Percentiles rank a stretch among this genome's conserved stretches.
phyloP scores from a whole-genome alignment of 37 sponge, comb jelly and placozoan species.

The Hexactinellida sp. region DNA sequence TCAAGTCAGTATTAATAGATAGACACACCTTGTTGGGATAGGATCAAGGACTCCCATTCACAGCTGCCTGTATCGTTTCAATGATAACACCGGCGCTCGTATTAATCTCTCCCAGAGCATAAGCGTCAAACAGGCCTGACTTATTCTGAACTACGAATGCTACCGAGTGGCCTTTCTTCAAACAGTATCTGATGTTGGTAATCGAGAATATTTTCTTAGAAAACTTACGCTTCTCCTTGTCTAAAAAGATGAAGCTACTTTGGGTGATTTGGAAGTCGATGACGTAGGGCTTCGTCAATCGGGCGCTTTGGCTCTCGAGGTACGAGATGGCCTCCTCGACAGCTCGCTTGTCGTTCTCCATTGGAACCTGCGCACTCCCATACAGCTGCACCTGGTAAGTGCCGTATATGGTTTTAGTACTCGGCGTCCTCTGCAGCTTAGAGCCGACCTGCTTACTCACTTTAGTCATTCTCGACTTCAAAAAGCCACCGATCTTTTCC shows the following conservation, averaged over 20 bases:
- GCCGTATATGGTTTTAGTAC: neutral
- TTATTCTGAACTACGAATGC: neutral
- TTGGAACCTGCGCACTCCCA: neutral
- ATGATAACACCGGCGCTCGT: neutral
- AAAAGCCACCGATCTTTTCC: neutral
- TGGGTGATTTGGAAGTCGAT: constrained; percentile 1
- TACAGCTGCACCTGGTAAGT: neutral
- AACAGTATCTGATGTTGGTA: neutral
- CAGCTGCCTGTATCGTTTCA: neutral
- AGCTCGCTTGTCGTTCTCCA: neutral
- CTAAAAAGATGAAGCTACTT: neutral
- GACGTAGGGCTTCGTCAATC: neutral
- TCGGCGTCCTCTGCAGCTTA: neutral
- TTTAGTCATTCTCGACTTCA: neutral
- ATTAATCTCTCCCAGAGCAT: neutral
- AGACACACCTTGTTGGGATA: neutral
- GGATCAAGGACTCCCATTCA: neutral
- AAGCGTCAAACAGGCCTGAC: neutral
- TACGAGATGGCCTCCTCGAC: neutral
- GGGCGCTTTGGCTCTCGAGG: neutral
- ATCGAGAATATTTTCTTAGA: neutral
- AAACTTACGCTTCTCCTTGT: neutral
- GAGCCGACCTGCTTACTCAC: neutral
- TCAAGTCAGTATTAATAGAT: neutral
- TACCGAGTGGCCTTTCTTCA: neutral